Conservation (phyloP, 1,140 invertebrate genomes). For the Planococcus citri region DNA sequence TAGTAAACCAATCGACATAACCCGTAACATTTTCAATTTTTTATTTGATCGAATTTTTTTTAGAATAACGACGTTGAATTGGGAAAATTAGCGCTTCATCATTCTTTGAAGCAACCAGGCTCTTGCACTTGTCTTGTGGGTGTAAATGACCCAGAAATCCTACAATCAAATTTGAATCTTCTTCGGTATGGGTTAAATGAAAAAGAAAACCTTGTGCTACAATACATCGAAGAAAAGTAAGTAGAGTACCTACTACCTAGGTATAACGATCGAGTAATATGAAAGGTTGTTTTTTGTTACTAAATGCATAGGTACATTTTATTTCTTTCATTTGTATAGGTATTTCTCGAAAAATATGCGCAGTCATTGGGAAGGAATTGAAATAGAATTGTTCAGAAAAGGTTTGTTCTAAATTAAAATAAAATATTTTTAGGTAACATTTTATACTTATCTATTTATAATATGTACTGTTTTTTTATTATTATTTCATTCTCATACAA, state of each 20-base stretch:
- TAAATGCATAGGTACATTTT: too few relatives aligned
- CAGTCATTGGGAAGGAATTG: slow-evolving; percentile 41
- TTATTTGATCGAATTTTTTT: slow-evolving; percentile 18
- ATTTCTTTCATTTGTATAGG: not conserved
- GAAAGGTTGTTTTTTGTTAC: too few relatives aligned
- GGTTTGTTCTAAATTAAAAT: not conserved
- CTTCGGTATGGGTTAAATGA: slow-evolving; percentile 44
- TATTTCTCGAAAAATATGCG: slow-evolving; percentile 21
- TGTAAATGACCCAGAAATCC: slow-evolving; percentile 46
- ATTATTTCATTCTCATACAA: too few relatives aligned
- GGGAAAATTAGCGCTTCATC: slow-evolving; percentile 54
- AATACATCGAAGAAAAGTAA: slow-evolving; percentile 50
- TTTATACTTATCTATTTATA: too few relatives aligned
- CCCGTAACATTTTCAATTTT: not conserved
- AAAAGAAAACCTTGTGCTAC: slow-evolving; percentile 44
- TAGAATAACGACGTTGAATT: slow-evolving; percentile 51
- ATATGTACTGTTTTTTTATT: too few relatives aligned
- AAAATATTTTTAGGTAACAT: not conserved
- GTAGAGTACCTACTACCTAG: slow-evolving; percentile 32
- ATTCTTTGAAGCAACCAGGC: slow-evolving; percentile 42
- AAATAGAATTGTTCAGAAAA: slow-evolving; percentile 28
- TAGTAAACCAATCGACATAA: slow-evolving; percentile 24
- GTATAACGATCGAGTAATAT: too few relatives aligned
- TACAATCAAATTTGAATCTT: slow-evolving; percentile 48
- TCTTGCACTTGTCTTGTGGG: slow-evolving; percentile 53